phyloP scores from a whole-genome alignment of 2,797 vertebrate genomes.

The Coracias cyanogaster region DNA sequence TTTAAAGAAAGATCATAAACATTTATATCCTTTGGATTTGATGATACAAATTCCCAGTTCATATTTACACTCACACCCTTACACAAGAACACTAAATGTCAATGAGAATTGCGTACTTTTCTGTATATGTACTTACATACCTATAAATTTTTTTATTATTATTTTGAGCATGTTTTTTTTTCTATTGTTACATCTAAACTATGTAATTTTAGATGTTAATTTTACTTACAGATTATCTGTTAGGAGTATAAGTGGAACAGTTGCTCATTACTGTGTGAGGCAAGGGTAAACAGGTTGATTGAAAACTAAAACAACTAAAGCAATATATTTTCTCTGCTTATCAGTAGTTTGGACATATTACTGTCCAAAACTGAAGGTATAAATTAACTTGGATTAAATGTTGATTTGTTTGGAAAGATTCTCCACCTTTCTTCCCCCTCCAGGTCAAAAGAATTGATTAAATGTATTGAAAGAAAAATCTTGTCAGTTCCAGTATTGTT shows the following conservation, averaged over 20 bases:
- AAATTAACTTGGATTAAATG: constrained; percentile 17
- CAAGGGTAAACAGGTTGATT: neutral
- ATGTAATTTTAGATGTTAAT: neutral
- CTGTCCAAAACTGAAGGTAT: neutral
- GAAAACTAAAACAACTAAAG: neutral
- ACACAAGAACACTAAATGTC: neutral
- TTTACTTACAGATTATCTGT: neutral
- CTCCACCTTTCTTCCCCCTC: neutral
- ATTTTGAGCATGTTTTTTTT: neutral
- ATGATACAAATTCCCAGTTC: neutral
- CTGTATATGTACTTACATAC: neutral
- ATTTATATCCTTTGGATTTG: neutral
- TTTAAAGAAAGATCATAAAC: neutral
- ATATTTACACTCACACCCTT: neutral
- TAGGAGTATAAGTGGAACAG: neutral
- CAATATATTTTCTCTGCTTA: neutral
- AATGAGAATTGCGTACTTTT: neutral
- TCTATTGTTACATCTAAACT: neutral
- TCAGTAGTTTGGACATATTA: neutral
- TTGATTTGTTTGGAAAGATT: neutral
- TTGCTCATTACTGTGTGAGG: neutral
- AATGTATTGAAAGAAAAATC: constrained; percentile 18
- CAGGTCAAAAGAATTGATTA: neutral
- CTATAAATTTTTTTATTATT: neutral
- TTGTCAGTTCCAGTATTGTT: neutral